Conservation (phyloP, 2,888 invertebrate species). For the Griposia aprilina region DNA sequence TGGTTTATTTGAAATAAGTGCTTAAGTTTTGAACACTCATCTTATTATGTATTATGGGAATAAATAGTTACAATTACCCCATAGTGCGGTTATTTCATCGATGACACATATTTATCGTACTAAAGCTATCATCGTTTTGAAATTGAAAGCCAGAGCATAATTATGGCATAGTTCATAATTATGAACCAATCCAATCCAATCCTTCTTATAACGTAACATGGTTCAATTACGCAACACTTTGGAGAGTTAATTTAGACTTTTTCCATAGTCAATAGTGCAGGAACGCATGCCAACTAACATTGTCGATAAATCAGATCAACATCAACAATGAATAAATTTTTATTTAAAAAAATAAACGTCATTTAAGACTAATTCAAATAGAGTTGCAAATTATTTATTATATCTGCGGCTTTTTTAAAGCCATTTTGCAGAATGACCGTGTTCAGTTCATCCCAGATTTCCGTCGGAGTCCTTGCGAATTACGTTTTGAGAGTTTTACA, state of each 20-base stretch:
- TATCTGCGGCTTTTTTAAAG: neutral
- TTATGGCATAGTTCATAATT: neutral
- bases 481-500: neutral
- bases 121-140: neutral
- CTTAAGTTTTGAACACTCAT: no score
- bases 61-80: neutral
- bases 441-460: neutral
- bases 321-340: neutral
- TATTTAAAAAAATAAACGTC: neutral
- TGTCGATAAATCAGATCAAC: no score
- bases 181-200: neutral
- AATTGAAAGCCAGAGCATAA: neutral
- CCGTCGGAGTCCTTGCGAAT: neutral
- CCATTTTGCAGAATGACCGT: neutral
- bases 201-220: neutral
- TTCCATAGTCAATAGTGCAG: neutral
- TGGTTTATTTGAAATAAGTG: no score
- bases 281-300: neutral
- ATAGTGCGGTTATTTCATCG: neutral
- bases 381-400: neutral
- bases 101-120: neutral
- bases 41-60: no score
- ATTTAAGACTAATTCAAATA: neutral
- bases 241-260: neutral
- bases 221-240: neutral